These are phyloP conservation scores for Leptodactylus fuscus DNA, from an alignment of 2,113 vertebrate species.

Conservation along the genomic window DNA sequence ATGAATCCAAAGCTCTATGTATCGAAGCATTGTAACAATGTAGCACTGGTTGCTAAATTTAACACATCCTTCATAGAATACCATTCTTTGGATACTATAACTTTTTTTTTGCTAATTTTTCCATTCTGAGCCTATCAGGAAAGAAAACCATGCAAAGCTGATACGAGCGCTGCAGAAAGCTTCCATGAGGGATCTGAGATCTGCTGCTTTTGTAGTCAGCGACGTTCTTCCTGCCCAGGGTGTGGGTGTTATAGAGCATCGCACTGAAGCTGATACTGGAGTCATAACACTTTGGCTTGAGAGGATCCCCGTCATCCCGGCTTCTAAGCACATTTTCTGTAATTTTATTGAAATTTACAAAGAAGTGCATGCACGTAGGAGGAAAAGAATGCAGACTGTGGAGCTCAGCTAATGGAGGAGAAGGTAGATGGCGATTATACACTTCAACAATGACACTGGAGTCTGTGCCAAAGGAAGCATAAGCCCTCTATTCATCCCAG, in stretches of 20 bases:
- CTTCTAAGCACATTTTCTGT: background rate
- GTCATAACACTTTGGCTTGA: background rate
- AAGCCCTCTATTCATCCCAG: slow-evolving; percentile 69
- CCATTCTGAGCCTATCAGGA: background rate
- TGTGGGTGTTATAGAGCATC: background rate
- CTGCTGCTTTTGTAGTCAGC: background rate
- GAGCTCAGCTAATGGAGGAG: background rate
- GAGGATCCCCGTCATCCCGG: background rate
- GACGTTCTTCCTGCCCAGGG: background rate
- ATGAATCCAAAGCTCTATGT: too few species aligned
- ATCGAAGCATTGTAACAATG: too few species aligned
- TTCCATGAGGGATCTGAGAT: background rate
- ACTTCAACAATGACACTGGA: slow-evolving; percentile 64
- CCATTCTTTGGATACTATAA: too few species aligned
- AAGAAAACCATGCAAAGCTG: background rate
- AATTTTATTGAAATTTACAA: background rate
- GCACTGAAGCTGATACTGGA: background rate
- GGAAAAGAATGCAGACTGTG: background rate
- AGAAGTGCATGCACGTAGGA: background rate
- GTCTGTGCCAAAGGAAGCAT: slow-evolving; percentile 65
- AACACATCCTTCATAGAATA: too few species aligned
- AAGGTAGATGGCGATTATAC: slow-evolving; percentile 62
- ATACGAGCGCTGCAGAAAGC: background rate
- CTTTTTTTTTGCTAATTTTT: too few species aligned
- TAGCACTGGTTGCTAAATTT: too few species aligned